Evolutionary conservation across 2,113 vertebrate genomes (phyloP), one percentile per base, ranked within the genome.

Genomic region (Gopherus evgoodei): DNA sequence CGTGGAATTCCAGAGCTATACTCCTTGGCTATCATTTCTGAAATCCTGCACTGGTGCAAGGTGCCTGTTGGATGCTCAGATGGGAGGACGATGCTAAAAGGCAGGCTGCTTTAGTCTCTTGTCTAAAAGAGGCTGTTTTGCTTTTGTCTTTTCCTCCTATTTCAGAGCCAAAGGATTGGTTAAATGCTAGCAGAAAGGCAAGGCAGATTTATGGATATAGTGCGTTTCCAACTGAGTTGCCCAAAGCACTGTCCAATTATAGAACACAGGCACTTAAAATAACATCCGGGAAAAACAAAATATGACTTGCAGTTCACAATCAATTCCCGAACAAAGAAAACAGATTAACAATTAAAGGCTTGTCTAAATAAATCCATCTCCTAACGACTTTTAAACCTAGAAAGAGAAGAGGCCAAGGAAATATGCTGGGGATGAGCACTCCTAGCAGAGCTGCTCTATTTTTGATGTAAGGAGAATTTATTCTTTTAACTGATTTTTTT

Each of bases 181-280:
- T 81, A 69, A 97, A 85, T 3, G 79, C 11, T 65, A 86, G 42
- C 79, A 89, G 93, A 88, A 88, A 93, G 93, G 62, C 47, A 38
- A 93, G 52, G 85, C 38, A 88, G 42, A 62, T 83, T 84, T 90
- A 59, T 95, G 91, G 78, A 57, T 50, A 10, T 5, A 52, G 12
- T 50, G 52, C 16, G 90, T 87, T 50, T 97, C 91, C 84, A 62
- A 31, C 72, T 92, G 62, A 27, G 49, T 65, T 79, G 89, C 69
- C 89, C 96, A 84, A 86, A 95, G 86, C 90, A 16, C 89, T 31
- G 35, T 49, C 81, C 81, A 92, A 27, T 78, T 95, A 83, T n/a
- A 92, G 93, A 95, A 93, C 35, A 93, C 47, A 49, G 95, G 44
- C 57, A 90, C 42, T 93, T 95, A 90, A 96, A 97, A 96, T 91